Conservation (phyloP, 2,888 invertebrate genomes). For the Agrypnus murinus region DNA sequence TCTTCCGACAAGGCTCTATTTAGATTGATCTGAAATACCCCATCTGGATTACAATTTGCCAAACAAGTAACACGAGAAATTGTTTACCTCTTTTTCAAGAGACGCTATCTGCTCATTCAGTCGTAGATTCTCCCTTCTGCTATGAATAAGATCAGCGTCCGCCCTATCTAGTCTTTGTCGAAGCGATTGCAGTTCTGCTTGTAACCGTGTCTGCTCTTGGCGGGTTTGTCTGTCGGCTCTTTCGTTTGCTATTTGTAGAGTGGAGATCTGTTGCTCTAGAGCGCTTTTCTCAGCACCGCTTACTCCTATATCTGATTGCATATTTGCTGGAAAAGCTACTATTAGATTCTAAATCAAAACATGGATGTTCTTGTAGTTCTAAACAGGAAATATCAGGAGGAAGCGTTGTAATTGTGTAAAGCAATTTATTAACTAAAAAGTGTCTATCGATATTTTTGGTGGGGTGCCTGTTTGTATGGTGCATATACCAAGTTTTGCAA, state of each 20-base stretch:
- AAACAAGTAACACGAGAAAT: not conserved
- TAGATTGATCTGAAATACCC: constrained; percentile 63
- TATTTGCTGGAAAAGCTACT: constrained; percentile 76
- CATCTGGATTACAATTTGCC: not conserved
- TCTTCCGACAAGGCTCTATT: constrained; percentile 67
- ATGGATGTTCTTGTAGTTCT: not conserved
- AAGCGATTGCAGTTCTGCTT: constrained; percentile 84
- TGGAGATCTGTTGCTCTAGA: constrained; percentile 85
- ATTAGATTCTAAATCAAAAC: too few relatives aligned
- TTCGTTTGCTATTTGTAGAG: constrained; percentile 78
- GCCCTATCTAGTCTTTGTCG: constrained; percentile 86
- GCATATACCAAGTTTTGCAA: too few relatives aligned
- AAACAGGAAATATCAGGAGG: too few relatives aligned
- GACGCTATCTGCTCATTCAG: constrained; percentile 85
- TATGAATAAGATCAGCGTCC: constrained; percentile 87
- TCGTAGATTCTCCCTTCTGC: constrained; percentile 85
- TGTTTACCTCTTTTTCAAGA: constrained; percentile 86
- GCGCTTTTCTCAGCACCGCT: constrained; percentile 86
- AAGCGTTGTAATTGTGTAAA: too few relatives aligned
- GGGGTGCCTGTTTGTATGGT: too few relatives aligned
- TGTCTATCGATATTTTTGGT: not conserved
- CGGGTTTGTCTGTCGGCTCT: constrained; percentile 84
- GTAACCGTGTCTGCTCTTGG: constrained; percentile 83
- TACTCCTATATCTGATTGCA: constrained; percentile 86
- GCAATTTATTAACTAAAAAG: too few relatives aligned